Evolutionary conservation across 2,797 vertebrate genomes (phyloP), one percentile per base, ranked within the genome.

Genomic region (Steatocranus sp.): DNA sequence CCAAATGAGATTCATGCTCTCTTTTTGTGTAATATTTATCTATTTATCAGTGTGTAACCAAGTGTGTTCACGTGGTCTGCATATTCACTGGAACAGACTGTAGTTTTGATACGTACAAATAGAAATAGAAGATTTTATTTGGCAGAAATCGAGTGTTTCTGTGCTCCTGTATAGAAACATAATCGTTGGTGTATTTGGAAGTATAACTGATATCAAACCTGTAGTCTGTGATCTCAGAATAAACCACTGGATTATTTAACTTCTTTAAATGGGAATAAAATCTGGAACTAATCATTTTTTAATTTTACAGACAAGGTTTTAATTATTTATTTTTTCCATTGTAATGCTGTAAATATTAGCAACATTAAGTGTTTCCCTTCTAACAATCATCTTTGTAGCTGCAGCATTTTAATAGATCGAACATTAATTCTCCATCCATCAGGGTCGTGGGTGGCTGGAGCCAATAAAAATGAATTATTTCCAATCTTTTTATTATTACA

Each of bases 131-230:
- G 0, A 23, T 32, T 32, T 32, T 32, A 58, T 58, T 32, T 32
- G 9, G 51, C 53, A 53, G 14, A 17, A 56, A 30, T 18, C 2
- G 3, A 46, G 38, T 70, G 20, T 70, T 46, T 18, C 10, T 27
- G 38, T 70, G 66, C 20, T 18, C 23, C 66, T 70, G 23, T 70
- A 11, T 11, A 70, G 66, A 46, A 27, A 27, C 66, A 17, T 9
- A 70, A 0, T 18, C 3, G 25, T 1, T 1, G 4, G 15, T 30
- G 0, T 46, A 46, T 46, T 68, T 43, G 2, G 41, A 38, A 36
- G 58, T 14, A 15, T 17, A 43, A 68, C 9, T 68, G 38, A 68
- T 38, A 15, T 51, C n/a, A 51, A 4, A 23, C 5, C n/a, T 51
- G 8, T 50, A 10, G 10, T 4, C 18, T 50, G n/a, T 51, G n/a